Evolutionary conservation across 2,797 vertebrate genomes (phyloP), one percentile per base, ranked within the genome.

Genomic region (Avahi laniger): DNA sequence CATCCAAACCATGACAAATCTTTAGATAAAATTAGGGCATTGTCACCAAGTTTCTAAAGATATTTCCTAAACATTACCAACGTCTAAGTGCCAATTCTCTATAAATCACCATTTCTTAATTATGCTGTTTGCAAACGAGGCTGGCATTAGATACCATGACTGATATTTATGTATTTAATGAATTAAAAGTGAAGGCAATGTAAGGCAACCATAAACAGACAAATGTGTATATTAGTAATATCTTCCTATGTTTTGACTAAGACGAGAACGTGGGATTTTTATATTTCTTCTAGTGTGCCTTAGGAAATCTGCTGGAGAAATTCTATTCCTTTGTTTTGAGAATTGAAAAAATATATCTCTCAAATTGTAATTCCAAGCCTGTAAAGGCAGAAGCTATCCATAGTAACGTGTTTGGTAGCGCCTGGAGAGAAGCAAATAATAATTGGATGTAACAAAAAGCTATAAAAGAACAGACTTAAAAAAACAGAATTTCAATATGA

Each of bases 241-340:
- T 61, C 95, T 86, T 69, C 83, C 75, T 48, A 43, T 35, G 20
- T 57, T 35, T 78, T 79, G 73, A n/a, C 52, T 76, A 50, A 91
- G 92, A 59, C 24, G 89, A 82, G n/a, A 83, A 43, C 33, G 63
- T 30, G 24, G 59, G 84, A 38, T 79, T 93, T 95, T 78, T 73
- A n/a, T 30, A 79, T 89, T 95, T 93, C 57, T 93, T 93, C 20
- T 59, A 33, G 38, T 73, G 83, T 96, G 93, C 96, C 96, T 96
- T 97, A 90, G 57, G 65, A 75, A 96, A 48, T 80, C 43, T 76
- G 67, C 72, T 67, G 41, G 15, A 90, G 35, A 86, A 57, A 46
- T 48, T 63, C 79, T 83, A 85, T 35, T 50, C 12, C 59, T 93
- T 59, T 65, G 28, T 82, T 90, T 80, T 73, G 59, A 92, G 48